Base-by-base conservation (phyloP, 2,888 invertebrate genomes). In the Eupithecia inturbata region DNA sequence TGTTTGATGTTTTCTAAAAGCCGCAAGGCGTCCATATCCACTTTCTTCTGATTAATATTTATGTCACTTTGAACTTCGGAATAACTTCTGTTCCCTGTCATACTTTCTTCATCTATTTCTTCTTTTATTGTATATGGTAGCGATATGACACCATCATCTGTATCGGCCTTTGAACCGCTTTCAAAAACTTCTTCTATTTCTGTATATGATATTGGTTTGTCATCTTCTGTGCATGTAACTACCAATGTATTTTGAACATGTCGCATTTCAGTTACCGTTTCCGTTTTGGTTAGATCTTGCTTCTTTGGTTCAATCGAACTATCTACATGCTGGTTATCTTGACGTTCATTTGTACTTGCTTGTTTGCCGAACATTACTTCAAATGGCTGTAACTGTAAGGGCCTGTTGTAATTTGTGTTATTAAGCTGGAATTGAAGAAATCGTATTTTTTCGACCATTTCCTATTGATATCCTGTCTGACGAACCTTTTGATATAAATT, bases 391-490 rank as follows among this genome's bases (percentile, higher is more conserved):
- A 57, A 22, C 57, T 6, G n/a, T n/a, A n/a, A 4, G 22, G 22
- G 22, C 33, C 33, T 53, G 33, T 68, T n/a, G 49, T n/a, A 19
- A 45, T n/a, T 6, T 45, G 1, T n/a, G n/a, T 53, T 33, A 53
- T 31, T 33, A 22, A 49, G n/a, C n/a, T 31, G 31, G 5, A 53
- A 6, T 68, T 68, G 68, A n/a, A 68, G n/a, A 53, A 68, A 68
- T 53, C 68, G 14, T 33, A 68, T 53, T 31, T 68, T 68, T 33
- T 68, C 19, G 68, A 49, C 68, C 68, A 68, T 10, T 49, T 49
- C 10, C 10, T n/a, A n/a, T 19, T 45, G 19, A 19, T 49, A 19
- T 45, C 19, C 10, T 49, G n/a, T n/a, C 7, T 10, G 49, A 49
- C 22, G 10, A n/a, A 49, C 9, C 49, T n/a, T 49, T 49, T 22